Conservation (phyloP, 2,113 vertebrate species). For the Notechis scutatus region DNA sequence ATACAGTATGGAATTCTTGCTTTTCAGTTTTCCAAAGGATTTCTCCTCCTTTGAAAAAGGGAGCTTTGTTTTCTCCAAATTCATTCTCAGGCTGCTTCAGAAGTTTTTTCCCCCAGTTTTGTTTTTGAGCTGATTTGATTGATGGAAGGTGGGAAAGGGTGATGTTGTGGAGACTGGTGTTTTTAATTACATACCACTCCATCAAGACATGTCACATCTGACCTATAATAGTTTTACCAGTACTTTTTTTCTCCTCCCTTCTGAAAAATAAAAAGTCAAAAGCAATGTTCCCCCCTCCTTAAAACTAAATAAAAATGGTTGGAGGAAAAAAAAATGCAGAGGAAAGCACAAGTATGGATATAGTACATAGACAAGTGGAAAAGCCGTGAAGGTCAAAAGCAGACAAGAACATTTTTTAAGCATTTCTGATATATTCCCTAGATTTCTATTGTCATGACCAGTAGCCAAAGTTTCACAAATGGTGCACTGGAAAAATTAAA, state of each 20-base stretch:
- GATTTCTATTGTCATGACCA: background rate
- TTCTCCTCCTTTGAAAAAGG: background rate
- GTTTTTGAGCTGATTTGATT: background rate
- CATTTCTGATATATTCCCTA: conserved; percentile 7
- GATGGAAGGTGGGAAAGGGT: background rate
- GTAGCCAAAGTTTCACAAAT: background rate
- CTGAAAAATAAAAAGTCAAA: background rate
- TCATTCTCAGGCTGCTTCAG: background rate
- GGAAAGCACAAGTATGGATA: background rate
- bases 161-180: background rate
- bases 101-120: background rate
- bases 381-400: background rate
- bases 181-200: background rate
- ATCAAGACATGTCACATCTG: background rate
- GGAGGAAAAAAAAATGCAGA: background rate
- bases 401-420: conserved; percentile 5
- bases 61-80: background rate
- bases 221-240: background rate
- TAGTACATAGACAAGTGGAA: background rate
- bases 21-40: background rate
- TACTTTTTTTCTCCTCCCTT: background rate
- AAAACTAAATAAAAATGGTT: background rate
- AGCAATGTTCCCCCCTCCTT: background rate
- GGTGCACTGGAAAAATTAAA: background rate
- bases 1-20: background rate